Evolutionary conservation across 2,888 invertebrate species (phyloP), one percentile per base, ranked within the genome.

Genomic region (Pemphredon lugubris): DNA sequence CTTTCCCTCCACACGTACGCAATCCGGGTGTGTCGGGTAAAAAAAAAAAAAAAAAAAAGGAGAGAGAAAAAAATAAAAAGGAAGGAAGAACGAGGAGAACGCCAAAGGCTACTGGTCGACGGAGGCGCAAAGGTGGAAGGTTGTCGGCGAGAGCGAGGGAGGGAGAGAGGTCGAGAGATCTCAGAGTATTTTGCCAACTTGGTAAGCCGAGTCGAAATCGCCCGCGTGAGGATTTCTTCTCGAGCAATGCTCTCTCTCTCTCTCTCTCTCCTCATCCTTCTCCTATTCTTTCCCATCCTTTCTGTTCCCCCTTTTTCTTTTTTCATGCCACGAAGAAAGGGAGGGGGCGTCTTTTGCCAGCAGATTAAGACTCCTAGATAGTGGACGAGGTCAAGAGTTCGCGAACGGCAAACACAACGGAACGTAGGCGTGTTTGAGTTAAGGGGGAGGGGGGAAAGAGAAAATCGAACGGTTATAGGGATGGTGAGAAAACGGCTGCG

Each of bases 131-230:
- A 58, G 53, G 53, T 67, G 61, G 65, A 70, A 76, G 61, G 45
- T 55, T 61, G 53, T 9, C 13, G 58, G 59, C 55, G 48, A 60
- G 60, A 58, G 72, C 48, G 60, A 65, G 55, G 54, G 60, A 68
- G 55, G 66, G 67, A 42, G 50, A 73, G 70, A 71, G 75, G 69
- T 69, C 64, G 77, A 77, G 71, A 67, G 55, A 60, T 70, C 77
- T 77, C 75, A 78, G 81, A 85, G 86, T 86, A 86, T 88, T 87
- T 87, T 84, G 82, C 82, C 85, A 85, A 86, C 82, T 87, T 84
- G 82, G 86, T 88, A 88, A 88, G 86, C 88, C 84, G 79, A 85
- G 85, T 83, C 78, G 81, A 85, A 83, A 86, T 83, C 82, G 82
- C 75, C 83, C 81, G 84, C 79, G 79, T 77, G 78, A 82, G 84